Conservation (phyloP, 2,113 vertebrate genomes). For the Microcebus tavaratra region DNA sequence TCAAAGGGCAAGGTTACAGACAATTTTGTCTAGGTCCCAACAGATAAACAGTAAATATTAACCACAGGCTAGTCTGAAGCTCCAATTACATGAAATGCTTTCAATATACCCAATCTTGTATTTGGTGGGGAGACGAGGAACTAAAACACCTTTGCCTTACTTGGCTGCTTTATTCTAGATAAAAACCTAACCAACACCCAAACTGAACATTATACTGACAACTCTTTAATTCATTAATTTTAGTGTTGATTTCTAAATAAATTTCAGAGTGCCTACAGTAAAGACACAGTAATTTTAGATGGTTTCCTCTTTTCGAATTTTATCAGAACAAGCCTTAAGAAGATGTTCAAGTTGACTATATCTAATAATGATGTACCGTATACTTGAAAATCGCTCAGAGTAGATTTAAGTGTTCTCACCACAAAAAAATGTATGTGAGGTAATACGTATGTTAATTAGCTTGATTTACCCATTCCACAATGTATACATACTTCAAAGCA, state of each 20-base stretch:
- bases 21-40: constrained; percentile 13
- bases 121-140: background rate
- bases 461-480: background rate
- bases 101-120: background rate
- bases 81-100: background rate
- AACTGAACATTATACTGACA: background rate
- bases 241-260: constrained; percentile 24
- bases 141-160: constrained; percentile 2
- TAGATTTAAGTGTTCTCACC: background rate
- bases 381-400: background rate
- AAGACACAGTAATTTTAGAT: background rate
- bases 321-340: constrained; percentile 29
- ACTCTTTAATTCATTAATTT: constrained; percentile 13
- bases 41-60: constrained; percentile 36
- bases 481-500: background rate
- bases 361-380: background rate
- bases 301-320: background rate
- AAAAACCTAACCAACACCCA: constrained; percentile 23
- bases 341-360: background rate
- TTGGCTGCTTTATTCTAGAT: background rate
- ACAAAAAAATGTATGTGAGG: background rate
- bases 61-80: constrained; percentile 20
- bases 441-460: background rate
- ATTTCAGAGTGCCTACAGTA: background rate
- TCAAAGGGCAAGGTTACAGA: constrained; percentile 13